These are phyloP conservation scores for Equus przewalskii DNA, from an alignment of 2,113 vertebrate genomes.

Conservation along the genomic window DNA sequence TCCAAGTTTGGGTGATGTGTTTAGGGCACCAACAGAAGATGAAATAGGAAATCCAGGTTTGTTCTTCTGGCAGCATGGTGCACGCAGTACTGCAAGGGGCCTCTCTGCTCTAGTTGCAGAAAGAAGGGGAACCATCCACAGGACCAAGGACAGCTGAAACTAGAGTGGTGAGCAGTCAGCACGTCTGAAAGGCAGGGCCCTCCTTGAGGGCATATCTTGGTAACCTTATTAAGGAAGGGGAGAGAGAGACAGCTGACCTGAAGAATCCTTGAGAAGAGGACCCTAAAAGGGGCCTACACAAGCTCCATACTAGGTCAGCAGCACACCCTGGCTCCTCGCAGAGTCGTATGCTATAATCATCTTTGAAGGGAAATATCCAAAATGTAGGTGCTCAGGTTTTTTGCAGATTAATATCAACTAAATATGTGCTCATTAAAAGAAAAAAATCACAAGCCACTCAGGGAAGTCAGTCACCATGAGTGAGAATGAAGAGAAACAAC, in stretches of 20 bases:
- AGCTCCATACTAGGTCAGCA: neutral
- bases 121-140: neutral
- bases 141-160: too few species aligned
- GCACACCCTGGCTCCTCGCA: neutral
- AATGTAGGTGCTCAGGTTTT: neutral
- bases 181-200: neutral
- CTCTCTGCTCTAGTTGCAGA: neutral
- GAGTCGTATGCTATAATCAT: neutral
- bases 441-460: neutral
- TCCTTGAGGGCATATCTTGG: neutral
- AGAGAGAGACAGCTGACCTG: neutral
- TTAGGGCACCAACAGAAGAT: neutral
- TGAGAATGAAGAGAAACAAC: constrained; percentile 9
- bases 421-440: neutral
- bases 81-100: neutral
- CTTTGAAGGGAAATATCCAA: neutral
- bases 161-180: neutral
- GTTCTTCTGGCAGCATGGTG: neutral
- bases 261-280: neutral
- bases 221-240: neutral
- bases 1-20: neutral
- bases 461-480: neutral
- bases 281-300: neutral
- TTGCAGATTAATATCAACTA: neutral
- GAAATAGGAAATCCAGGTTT: neutral